These are phyloP conservation scores for Acanthosepion pharaonis DNA, from an alignment of 2,888 invertebrate genomes.

Conservation along the genomic window DNA sequence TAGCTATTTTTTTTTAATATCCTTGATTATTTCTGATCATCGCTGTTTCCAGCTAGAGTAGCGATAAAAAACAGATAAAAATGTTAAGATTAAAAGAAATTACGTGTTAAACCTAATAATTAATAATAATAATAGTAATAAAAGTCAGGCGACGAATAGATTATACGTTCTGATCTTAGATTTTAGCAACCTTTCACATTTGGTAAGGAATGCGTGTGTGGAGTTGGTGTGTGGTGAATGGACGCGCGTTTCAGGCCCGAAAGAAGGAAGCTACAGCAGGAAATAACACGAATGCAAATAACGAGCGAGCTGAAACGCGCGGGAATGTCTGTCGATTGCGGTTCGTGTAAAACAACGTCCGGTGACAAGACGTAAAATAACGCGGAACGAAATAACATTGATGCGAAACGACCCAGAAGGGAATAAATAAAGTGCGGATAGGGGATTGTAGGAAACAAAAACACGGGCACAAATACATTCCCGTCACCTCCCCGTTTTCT, in stretches of 20 bases:
- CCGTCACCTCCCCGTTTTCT: not conserved
- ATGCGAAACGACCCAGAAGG: not conserved
- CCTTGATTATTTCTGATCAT: too few species aligned
- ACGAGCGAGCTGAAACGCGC: not conserved
- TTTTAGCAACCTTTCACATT: too few species aligned
- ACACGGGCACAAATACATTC: not conserved
- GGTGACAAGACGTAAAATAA: not conserved
- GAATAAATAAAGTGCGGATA: not conserved
- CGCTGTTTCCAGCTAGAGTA: too few species aligned
- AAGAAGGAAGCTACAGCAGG: not conserved
- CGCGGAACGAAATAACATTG: not conserved
- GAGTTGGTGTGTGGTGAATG: not conserved
- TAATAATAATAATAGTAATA: too few species aligned
- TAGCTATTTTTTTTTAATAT: too few species aligned
- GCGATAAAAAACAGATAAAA: too few species aligned
- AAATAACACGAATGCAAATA: not conserved
- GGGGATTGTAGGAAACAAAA: not conserved
- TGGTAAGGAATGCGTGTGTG: not conserved
- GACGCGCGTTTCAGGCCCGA: not conserved
- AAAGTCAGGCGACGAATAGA: too few species aligned
- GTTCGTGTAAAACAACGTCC: not conserved
- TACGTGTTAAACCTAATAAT: too few species aligned
- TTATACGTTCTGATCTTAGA: too few species aligned
- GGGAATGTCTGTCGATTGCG: slow-evolving; percentile 33
- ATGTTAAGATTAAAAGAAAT: too few species aligned